These are phyloP conservation scores for Lepidochrysops patricia DNA, from an alignment of 2,888 invertebrate species.

Conservation along the genomic window DNA sequence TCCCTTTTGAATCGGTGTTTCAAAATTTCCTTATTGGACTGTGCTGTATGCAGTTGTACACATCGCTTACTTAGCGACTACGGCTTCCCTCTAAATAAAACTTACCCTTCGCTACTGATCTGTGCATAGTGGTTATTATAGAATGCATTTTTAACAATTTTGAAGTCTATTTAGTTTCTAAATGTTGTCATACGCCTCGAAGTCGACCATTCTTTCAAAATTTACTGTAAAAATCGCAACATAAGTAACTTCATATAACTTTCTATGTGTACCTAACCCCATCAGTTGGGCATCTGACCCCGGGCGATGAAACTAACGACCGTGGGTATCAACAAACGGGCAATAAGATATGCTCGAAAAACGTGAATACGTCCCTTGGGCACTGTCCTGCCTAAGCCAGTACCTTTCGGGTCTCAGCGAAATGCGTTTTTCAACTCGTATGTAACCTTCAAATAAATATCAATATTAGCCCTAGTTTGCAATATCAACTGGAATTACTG, in stretches of 20 bases:
- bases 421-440: slow-evolving; percentile 32
- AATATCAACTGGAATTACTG: no score
- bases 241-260: not conserved
- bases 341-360: slow-evolving; percentile 74
- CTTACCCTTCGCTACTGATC: no score
- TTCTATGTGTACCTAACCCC: slow-evolving; percentile 19
- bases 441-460: slow-evolving; percentile 4
- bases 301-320: slow-evolving; percentile 72
- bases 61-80: no score
- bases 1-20: no score
- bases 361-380: slow-evolving; percentile 65
- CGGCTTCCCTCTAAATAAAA: no score
- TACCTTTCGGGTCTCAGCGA: slow-evolving; percentile 41
- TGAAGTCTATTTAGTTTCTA: no score
- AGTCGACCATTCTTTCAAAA: not conserved
- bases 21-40: no score
- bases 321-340: slow-evolving; percentile 71
- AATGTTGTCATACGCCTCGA: not conserved
- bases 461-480: not conserved
- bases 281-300: slow-evolving; percentile 43
- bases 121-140: no score
- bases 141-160: no score
- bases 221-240: not conserved
- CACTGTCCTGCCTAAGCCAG: slow-evolving; percentile 38
- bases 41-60: no score